Evolutionary conservation across 2,888 invertebrate species (phyloP).

Genomic region (Anoncus sp.): DNA sequence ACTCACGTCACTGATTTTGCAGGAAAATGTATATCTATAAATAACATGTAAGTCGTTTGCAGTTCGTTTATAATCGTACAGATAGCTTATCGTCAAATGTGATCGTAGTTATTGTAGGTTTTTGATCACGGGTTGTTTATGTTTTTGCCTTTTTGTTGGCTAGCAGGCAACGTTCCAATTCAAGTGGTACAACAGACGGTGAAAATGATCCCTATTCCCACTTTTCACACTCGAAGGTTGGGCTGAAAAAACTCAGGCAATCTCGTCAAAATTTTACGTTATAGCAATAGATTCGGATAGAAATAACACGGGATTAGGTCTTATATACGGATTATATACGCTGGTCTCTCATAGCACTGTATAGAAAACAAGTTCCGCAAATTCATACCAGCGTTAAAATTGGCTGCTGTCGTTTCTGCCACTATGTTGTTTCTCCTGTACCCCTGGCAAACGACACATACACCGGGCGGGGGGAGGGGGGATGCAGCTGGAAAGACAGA

Average conservation of each 20-base stretch:
- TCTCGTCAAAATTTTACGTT: neutral
- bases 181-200: neutral
- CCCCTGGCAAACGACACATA: conserved; percentile 14
- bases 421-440: conserved; percentile 4
- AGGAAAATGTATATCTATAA: neutral
- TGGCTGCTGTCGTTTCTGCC: neutral
- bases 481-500: conserved; percentile 34
- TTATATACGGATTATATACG: neutral
- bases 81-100: neutral
- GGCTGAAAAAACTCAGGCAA: neutral
- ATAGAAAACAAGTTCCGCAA: conserved; percentile 4
- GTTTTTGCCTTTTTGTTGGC: neutral
- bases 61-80: neutral
- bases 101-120: neutral
- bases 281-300: neutral
- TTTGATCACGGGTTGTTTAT: no score
- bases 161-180: no score
- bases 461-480: conserved; percentile 69
- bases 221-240: neutral
- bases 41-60: neutral
- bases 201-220: neutral
- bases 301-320: neutral
- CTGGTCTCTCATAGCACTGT: neutral
- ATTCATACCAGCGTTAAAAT: conserved; percentile 6
- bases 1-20: no score